Conservation (phyloP, 1,140 invertebrate genomes). For the Brachionus rotundiformis region DNA sequence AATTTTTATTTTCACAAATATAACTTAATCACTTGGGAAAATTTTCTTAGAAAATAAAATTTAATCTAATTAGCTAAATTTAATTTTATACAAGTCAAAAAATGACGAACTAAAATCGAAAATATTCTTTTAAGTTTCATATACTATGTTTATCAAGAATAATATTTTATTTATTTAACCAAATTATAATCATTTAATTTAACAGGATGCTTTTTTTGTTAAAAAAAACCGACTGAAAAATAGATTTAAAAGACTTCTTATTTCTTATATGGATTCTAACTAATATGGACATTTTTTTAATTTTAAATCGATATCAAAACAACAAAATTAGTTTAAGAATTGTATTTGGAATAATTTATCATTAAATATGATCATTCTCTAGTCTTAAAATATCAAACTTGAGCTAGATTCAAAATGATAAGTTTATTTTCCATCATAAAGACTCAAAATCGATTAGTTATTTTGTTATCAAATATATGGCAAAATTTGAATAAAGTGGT, state of each 20-base stretch:
- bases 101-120: no score
- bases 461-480: background rate
- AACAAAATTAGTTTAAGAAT: background rate
- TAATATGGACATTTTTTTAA: background rate
- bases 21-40: no score
- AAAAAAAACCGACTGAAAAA: background rate
- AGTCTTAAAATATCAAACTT: background rate
- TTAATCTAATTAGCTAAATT: no score
- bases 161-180: background rate
- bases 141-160: no score
- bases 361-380: background rate
- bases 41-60: no score
- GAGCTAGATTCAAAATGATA: background rate
- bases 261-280: background rate
- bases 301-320: background rate
- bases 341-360: background rate
- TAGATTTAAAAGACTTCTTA: background rate
- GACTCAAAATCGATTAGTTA: background rate
- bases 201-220: background rate
- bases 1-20: no score
- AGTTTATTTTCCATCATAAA: background rate
- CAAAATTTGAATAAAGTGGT: background rate
- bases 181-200: background rate
- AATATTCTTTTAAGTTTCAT: no score
- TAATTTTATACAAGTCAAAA: no score